Percentiles rank a stretch among this genome's conserved stretches.
These are phyloP conservation scores for Allolobophora icterica DNA, from an alignment of 2,888 invertebrate species.

Conservation along the genomic window DNA sequence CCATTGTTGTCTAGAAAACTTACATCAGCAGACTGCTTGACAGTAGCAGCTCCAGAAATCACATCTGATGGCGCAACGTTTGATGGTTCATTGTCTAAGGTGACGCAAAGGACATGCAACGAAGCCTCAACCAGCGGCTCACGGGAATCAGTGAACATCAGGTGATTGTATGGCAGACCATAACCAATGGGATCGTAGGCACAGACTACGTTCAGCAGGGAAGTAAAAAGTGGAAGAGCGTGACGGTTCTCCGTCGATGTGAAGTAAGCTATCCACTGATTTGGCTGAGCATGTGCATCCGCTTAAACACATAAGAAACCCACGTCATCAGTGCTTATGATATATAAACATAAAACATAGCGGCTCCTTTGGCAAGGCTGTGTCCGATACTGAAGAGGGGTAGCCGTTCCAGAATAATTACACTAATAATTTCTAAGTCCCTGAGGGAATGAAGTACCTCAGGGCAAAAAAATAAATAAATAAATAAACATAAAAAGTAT, in stretches of 20 bases:
- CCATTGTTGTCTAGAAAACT: neutral
- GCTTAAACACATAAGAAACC: conserved; percentile 51
- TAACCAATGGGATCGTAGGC: conserved; percentile 98
- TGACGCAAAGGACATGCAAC: conserved; percentile 78
- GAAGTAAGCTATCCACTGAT: conserved; percentile 74
- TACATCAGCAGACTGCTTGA: conserved; percentile 4
- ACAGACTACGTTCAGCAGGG: conserved; percentile 92
- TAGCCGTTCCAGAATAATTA: too few relatives aligned
- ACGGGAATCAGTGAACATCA: conserved; percentile 85
- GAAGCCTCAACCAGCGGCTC: conserved; percentile 50
- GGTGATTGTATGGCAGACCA: conserved; percentile 94
- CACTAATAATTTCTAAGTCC: too few relatives aligned
- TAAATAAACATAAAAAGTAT: too few relatives aligned
- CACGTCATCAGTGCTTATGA: neutral
- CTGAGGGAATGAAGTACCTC: too few relatives aligned
- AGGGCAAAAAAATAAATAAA: too few relatives aligned
- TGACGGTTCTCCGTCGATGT: conserved; percentile 77
- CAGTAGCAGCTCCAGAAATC: conserved; percentile 32
- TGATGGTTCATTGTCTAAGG: conserved; percentile 83
- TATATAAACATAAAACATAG: too few relatives aligned
- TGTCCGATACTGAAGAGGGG: too few relatives aligned
- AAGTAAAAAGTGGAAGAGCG: conserved; percentile 96
- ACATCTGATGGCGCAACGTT: conserved; percentile 50
- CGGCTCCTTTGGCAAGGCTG: too few relatives aligned
- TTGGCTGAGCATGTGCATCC: conserved; percentile 66